Evolutionary conservation across 2,113 vertebrate species (phyloP), one percentile per base, ranked within the genome.

Genomic region (Brachyhypopomus occidentalis): DNA sequence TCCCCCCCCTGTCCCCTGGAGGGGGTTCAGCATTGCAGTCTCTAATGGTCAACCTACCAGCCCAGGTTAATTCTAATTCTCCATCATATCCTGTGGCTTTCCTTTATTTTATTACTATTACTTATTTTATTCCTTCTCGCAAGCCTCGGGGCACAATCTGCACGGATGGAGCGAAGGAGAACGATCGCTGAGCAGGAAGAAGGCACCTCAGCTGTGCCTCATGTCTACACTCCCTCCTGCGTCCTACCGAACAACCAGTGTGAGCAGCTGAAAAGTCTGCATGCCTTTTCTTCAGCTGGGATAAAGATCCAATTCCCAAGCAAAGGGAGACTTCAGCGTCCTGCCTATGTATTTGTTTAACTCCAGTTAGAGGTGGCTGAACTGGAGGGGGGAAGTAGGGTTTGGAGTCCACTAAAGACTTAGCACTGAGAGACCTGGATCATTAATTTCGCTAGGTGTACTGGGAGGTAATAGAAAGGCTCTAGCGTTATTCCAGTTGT

Each of bases 1-100:
- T 78, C 22, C 77, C 76, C 72, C 41, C 5, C 76, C 36, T 56
- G 79, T 80, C 82, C 52, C 80, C 72, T 67, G 81, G 78, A 48
- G 82, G 41, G 22, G 25, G 76, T 72, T 38, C 67, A 60, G 60
- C 30, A 45, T 55, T 59, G 62, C 63, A 38, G 72, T 16, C 72
- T 25, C 16, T 22, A 67, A 17, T 66, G 12, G 60, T 69, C 17
- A 69, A 59, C 62, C 30, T n/a, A 14, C 14, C 62, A 41, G 58
- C 45, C 17, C 55, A 38, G 34, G 55, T 36, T 60, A 25, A 72
- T 79, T 72, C 66, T 69, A 20, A 45, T 52, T 25, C 16, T 73
- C 17, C 17, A 6, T 55, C 38, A 14, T 66, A 38, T 59, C 38
- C 25, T 67, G 30, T 22, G 25, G 70, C 77, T 58, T 70, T 25